These are phyloP conservation scores for Sebastes trivittatus DNA, from an alignment of 2,797 vertebrate genomes.

Conservation along the genomic window DNA sequence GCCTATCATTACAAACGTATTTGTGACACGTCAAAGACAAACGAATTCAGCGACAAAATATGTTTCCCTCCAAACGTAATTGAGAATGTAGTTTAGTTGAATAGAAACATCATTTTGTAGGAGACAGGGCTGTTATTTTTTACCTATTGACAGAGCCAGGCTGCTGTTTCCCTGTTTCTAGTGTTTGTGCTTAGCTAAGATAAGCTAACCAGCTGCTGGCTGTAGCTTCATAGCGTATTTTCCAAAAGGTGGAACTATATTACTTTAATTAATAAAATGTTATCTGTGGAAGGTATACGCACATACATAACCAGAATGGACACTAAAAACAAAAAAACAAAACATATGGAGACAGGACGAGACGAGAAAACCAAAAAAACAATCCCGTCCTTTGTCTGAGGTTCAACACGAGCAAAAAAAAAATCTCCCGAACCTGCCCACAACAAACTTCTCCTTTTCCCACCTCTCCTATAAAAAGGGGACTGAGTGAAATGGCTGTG, in stretches of 20 bases:
- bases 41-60: no score
- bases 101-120: no score
- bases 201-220: not conserved
- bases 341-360: constrained; percentile 12
- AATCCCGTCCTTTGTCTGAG: constrained; percentile 5
- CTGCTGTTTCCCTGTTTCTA: no score
- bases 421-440: constrained; percentile 29
- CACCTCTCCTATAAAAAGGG: constrained; percentile 30
- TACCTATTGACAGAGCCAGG: not conserved
- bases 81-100: no score
- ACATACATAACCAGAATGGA: not conserved
- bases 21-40: no score
- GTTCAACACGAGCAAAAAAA: constrained; percentile 18
- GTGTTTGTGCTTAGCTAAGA: not conserved
- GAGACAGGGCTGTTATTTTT: no score
- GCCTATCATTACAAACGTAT: no score
- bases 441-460: constrained; percentile 45
- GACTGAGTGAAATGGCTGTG: constrained; percentile 70
- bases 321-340: not conserved
- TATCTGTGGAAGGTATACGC: not conserved
- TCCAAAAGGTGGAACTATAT: not conserved
- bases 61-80: no score
- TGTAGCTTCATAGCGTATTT: not conserved
- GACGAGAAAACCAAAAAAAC: constrained; percentile 12
- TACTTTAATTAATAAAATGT: not conserved